These are phyloP conservation scores for Ditylenchus dipsaci DNA, from an alignment of 1,140 invertebrate species.

Conservation along the genomic window DNA sequence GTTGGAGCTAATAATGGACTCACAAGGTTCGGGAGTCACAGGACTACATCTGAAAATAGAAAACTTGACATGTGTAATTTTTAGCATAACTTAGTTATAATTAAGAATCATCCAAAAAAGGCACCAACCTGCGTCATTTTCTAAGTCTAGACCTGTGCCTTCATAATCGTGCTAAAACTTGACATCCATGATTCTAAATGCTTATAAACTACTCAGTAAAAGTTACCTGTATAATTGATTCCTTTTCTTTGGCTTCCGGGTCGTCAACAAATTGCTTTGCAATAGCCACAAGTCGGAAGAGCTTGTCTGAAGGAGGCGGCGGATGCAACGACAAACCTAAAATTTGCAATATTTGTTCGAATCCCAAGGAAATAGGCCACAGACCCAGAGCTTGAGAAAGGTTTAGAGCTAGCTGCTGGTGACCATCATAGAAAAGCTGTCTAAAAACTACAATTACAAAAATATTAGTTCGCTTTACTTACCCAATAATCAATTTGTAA, in stretches of 20 bases:
- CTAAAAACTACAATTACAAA: conserved; percentile 63
- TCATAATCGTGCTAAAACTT: conserved; percentile 43
- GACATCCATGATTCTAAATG: background rate
- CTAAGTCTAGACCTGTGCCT: conserved; percentile 72
- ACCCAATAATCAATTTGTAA: conserved; percentile 57
- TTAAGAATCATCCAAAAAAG: no score
- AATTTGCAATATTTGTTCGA: conserved; percentile 67
- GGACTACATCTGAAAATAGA: conserved; percentile 64
- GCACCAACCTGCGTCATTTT: conserved; percentile 74
- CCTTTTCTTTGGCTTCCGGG: conserved; percentile 46
- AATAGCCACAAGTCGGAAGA: conserved; percentile 77
- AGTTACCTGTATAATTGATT: conserved; percentile 9
- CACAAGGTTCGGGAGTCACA: conserved; percentile 77
- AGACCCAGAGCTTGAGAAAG: conserved; percentile 62
- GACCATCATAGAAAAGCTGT: conserved; percentile 73
- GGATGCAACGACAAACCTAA: conserved; percentile 67
- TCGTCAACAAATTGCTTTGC: conserved; percentile 78
- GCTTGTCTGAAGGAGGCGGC: conserved; percentile 86
- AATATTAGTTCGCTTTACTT: background rate
- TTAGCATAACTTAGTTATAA: no score
- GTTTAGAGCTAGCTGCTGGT: conserved; percentile 79
- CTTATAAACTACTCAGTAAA: background rate
- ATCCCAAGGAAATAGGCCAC: background rate
- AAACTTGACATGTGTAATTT: no score
- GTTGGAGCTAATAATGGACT: conserved; percentile 62